Evolutionary conservation across 2,797 vertebrate species (phyloP), one percentile per base, ranked within the genome.

Genomic region (Scarus forsteni): DNA sequence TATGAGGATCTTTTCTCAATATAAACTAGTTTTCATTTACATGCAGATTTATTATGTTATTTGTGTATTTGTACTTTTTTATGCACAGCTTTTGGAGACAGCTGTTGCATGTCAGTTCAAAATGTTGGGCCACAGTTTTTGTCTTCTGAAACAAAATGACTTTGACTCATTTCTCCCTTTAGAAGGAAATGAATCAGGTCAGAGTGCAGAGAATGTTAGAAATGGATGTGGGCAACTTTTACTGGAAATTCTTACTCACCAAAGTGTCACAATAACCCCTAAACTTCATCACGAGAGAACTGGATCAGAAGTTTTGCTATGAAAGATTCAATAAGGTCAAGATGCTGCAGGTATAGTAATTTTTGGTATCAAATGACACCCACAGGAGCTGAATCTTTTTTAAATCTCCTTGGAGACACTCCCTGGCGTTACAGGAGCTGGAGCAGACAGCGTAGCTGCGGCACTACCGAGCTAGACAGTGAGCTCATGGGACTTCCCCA

Each of bases 401-500:
- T 50, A 53, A 53, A 38, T 10, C 84, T 77, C 75, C 61, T 61
- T 14, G 6, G 75, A 80, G 73, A 81, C 77, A 60, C 75, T 86
- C 77, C 82, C 76, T 67, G 10, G 56, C 59, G 61, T 70, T 39
- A 40, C 34, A 10, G 66, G 38, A 60, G 66, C 42, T 69, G 72
- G 80, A 72, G 72, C 78, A 85, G 83, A 83, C 65, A 75, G 85
- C 64, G 79, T 86, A 77, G 83, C 80, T 73, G 70, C 81, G 16
- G 66, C 67, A 3, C 57, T 52, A 81, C 81, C 83, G 73, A 88
- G 83, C 88, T 70, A 91, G 90, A 93, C 91, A 39, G 69, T 92
- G 90, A 92, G 84, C 88, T 92, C 91, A 92, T 92, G 91, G 90
- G 91, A 92, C 81, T 89, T 89, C 85, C 92, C 90, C 87, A 35